Evolutionary conservation across 1,140 invertebrate genomes (phyloP).

Genomic region (Euura saliciscinereae): DNA sequence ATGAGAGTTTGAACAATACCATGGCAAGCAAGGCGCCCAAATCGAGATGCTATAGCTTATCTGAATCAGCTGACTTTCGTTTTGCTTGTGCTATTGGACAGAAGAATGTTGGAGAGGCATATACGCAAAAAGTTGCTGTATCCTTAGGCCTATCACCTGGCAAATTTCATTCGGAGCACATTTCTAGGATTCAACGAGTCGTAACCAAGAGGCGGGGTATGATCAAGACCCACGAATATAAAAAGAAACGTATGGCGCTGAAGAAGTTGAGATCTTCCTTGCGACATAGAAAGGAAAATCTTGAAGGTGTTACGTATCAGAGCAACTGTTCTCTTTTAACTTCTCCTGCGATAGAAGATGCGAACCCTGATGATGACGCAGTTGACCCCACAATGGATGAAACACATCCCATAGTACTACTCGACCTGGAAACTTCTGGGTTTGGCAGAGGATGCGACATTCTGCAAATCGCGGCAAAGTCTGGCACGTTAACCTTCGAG

Average conservation of each 20-base stretch:
- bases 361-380: background rate
- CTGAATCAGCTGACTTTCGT: slow-evolving; percentile 23
- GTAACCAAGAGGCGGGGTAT: background rate
- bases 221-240: slow-evolving; percentile 18
- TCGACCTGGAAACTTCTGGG: slow-evolving; percentile 27
- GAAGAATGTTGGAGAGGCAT: slow-evolving; percentile 28
- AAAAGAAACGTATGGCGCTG: slow-evolving; percentile 18
- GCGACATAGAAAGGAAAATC: slow-evolving; percentile 19
- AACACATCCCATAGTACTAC: slow-evolving; percentile 12
- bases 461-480: slow-evolving; percentile 26
- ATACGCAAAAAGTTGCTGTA: slow-evolving; percentile 16
- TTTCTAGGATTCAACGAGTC: slow-evolving; percentile 11
- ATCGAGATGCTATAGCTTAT: slow-evolving; percentile 24
- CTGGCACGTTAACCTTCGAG: slow-evolving; percentile 15
- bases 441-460: slow-evolving; percentile 18
- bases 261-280: slow-evolving; percentile 24
- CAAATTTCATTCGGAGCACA: slow-evolving; percentile 9
- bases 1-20: slow-evolving; percentile 30
- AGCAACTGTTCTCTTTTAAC: slow-evolving; percentile 23
- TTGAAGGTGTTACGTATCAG: slow-evolving; percentile 25
- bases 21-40: slow-evolving; percentile 29
- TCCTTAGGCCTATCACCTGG: slow-evolving; percentile 19
- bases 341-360: slow-evolving; percentile 17
- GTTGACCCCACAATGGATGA: background rate
- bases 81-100: slow-evolving; percentile 21